These are phyloP conservation scores for Butorides virescens DNA, from an alignment of 2,113 vertebrate genomes.

Conservation along the genomic window DNA sequence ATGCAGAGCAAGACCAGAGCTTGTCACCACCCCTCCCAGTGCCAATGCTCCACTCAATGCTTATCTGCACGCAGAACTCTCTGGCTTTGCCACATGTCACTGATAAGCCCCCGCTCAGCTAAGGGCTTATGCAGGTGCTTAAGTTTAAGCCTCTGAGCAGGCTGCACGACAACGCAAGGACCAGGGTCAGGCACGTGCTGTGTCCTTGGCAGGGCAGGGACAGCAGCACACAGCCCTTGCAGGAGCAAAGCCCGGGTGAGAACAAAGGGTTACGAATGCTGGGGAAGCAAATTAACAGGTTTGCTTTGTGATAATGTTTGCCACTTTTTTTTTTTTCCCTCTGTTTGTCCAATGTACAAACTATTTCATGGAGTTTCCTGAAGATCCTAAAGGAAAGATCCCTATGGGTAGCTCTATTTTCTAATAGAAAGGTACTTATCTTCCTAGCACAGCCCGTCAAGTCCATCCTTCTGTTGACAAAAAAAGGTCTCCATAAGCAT, in stretches of 20 bases:
- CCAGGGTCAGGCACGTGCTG: rapidly evolving
- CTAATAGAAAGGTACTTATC: neutral
- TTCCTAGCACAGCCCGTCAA: neutral
- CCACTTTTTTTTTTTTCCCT: neutral
- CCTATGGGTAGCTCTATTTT: neutral
- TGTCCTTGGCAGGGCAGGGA: neutral
- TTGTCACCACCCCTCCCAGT: neutral
- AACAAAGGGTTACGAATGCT: neutral
- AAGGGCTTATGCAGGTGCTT: neutral
- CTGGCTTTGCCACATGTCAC: neutral
- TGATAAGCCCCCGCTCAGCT: neutral
- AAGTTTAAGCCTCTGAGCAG: neutral
- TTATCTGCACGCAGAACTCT: neutral
- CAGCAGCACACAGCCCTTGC: neutral
- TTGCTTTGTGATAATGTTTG: neutral
- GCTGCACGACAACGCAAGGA: neutral
- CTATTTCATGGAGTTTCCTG: neutral
- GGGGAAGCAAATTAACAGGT: neutral
- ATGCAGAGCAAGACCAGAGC: neutral
- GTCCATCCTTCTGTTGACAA: neutral
- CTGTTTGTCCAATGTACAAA: neutral
- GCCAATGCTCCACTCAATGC: neutral
- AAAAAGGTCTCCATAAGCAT: neutral
- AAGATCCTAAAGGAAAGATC: neutral
- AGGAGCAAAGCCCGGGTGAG: neutral